Conservation (phyloP, 2,888 invertebrate species). For the Dynastes grantii region DNA sequence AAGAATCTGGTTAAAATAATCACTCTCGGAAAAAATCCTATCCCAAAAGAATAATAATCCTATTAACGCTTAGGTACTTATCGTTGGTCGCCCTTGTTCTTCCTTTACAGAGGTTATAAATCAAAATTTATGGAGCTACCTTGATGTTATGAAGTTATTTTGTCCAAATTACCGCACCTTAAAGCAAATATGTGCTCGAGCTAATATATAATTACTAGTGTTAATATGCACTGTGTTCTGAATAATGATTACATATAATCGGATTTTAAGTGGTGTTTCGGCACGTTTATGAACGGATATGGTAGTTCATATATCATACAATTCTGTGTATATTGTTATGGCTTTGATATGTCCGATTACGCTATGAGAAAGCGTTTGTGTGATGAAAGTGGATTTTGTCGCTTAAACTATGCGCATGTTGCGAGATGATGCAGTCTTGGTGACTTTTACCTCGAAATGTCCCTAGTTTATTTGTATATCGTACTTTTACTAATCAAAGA, state of each 20-base stretch:
- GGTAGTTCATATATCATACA: no score
- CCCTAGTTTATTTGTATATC: no score
- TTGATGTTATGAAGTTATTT: slow-evolving; percentile 49
- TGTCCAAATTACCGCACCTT: slow-evolving; percentile 46
- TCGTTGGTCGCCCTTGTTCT: background rate
- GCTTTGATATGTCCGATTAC: no score
- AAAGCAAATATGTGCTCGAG: slow-evolving; percentile 46
- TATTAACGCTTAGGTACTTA: slow-evolving; percentile 37
- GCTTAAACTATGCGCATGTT: no score
- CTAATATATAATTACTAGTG: slow-evolving; percentile 47
- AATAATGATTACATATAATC: background rate
- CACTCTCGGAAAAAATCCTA: slow-evolving; percentile 24
- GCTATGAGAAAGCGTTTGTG: no score
- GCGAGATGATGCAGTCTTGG: no score
- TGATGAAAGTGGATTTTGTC: no score
- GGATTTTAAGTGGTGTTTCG: no score
- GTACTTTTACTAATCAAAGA: no score
- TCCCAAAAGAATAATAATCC: slow-evolving; percentile 46
- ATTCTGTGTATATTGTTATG: no score
- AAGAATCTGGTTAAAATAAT: slow-evolving; percentile 42
- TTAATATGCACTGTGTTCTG: slow-evolving; percentile 31
- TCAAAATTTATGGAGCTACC: slow-evolving; percentile 38
- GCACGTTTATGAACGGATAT: no score
- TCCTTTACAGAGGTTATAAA: slow-evolving; percentile 43
- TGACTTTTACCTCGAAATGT: no score